phyloP scores from a whole-genome alignment of 2,888 invertebrate species.

The Eristalinus aeneus region DNA sequence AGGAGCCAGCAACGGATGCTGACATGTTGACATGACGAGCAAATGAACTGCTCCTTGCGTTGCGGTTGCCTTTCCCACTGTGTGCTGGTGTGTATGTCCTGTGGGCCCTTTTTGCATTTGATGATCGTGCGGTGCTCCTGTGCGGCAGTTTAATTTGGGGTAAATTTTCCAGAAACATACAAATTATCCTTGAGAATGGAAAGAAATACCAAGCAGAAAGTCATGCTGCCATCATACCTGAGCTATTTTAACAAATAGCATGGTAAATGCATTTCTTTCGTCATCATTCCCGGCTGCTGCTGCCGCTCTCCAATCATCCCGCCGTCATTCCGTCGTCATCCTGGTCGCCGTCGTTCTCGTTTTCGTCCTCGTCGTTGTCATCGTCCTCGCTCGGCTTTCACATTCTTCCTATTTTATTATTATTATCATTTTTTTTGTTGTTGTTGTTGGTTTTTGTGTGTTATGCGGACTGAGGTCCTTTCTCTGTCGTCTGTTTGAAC shows the following conservation, averaged over 20 bases:
- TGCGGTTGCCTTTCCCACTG: slow-evolving; percentile 29
- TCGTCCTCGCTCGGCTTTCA: slow-evolving; percentile 24
- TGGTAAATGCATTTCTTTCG: slow-evolving; percentile 47
- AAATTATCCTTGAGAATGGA: slow-evolving; percentile 50
- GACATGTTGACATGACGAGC: slow-evolving; percentile 70
- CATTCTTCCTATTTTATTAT: slow-evolving; percentile 61
- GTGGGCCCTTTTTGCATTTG: slow-evolving; percentile 1
- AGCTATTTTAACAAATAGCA: slow-evolving; percentile 37
- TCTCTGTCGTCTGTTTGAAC: slow-evolving; percentile 62
- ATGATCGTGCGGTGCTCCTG: slow-evolving; percentile 5
- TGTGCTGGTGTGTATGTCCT: neutral
- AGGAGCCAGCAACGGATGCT: slow-evolving; percentile 49
- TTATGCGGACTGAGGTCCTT: slow-evolving; percentile 42
- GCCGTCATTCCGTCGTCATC: neutral
- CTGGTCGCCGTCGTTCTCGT: neutral
- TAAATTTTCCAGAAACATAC: slow-evolving; percentile 65
- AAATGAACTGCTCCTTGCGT: slow-evolving; percentile 67
- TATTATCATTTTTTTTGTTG: slow-evolving; percentile 40
- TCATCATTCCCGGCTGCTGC: neutral
- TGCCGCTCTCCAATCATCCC: neutral
- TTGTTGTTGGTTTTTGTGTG: slow-evolving; percentile 1
- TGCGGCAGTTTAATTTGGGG: slow-evolving; percentile 62
- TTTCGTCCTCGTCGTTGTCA: neutral
- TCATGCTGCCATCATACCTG: slow-evolving; percentile 46
- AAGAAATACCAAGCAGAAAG: slow-evolving; percentile 3